Percentiles rank a stretch among this genome's conserved stretches.
Conservation (phyloP, 37 sponge, comb jelly and placozoan species). For the Bolinopsis microptera region DNA sequence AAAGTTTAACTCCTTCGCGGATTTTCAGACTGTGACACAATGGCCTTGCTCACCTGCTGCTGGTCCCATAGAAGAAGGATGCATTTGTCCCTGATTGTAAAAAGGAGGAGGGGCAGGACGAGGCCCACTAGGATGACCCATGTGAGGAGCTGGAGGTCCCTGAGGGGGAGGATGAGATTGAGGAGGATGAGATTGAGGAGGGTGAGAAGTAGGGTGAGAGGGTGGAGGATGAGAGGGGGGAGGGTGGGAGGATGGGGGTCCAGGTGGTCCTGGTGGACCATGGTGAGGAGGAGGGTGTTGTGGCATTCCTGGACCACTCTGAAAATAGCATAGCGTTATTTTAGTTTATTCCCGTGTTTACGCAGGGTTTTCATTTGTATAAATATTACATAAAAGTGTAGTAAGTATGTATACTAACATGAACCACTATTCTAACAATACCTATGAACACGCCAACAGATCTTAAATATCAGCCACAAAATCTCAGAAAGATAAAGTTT, state of each 20-base stretch:
- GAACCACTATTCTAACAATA: too few species aligned
- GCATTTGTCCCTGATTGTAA: conserved; percentile 48
- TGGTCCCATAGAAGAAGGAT: background rate
- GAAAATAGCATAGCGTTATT: background rate
- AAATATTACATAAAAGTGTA: too few species aligned
- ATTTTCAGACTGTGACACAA: too few species aligned
- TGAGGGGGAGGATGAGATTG: background rate
- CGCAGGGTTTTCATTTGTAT: too few species aligned
- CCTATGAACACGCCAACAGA: too few species aligned
- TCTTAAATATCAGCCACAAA: too few species aligned
- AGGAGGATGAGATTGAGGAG: background rate
- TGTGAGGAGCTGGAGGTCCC: background rate
- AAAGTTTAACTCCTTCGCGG: too few species aligned
- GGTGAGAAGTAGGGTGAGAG: background rate
- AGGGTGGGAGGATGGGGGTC: background rate
- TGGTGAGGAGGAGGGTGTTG: conserved; percentile 2
- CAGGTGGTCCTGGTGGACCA: conserved; percentile 35
- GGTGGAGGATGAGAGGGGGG: background rate
- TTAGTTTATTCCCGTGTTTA: too few species aligned
- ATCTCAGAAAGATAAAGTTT: too few species aligned
- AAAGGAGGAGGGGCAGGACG: conserved; percentile 3
- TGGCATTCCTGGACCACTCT: background rate
- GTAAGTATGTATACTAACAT: too few species aligned
- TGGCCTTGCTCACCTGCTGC: too few species aligned
- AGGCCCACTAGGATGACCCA: conserved; percentile 6